Evolutionary conservation across 1,140 invertebrate species (phyloP).

Genomic region (Portunus trituberculatus): DNA sequence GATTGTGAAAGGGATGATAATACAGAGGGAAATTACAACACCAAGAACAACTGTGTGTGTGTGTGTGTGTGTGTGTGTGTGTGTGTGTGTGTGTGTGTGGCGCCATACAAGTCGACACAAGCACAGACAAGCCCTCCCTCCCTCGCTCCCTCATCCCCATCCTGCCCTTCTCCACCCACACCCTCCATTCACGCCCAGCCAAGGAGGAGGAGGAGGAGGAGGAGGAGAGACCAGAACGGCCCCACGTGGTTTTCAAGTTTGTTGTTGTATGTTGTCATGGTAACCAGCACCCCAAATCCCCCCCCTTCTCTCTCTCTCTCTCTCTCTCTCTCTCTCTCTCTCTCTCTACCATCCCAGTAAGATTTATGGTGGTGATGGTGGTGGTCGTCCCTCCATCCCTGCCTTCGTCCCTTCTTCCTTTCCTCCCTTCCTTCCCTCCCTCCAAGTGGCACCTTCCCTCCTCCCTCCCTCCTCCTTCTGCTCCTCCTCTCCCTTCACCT

Average conservation of each 20-base stretch:
- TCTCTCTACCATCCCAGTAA: background rate
- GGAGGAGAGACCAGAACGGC: background rate
- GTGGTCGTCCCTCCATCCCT: background rate
- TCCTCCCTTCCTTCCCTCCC: background rate
- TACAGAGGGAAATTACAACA: background rate
- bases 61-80: too few species aligned
- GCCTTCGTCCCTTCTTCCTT: background rate
- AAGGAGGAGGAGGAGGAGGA: background rate
- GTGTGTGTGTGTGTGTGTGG: too few species aligned
- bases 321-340: too few species aligned
- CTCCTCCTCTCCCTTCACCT: background rate
- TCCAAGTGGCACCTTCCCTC: background rate
- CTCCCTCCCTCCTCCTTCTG: background rate
- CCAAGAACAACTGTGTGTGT: too few species aligned
- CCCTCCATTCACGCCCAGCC: background rate
- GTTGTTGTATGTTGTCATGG: background rate
- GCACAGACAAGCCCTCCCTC: too few species aligned
- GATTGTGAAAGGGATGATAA: background rate
- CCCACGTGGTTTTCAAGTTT: constrained; percentile 6
- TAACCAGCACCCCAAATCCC: background rate
- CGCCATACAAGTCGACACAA: too few species aligned
- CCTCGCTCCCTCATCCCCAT: too few species aligned
- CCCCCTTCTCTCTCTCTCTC: too few species aligned
- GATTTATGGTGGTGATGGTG: too few species aligned
- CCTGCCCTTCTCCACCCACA: too few species aligned